These are phyloP conservation scores for Heptranchias perlo DNA, from an alignment of 2,113 vertebrate genomes.

Conservation along the genomic window DNA sequence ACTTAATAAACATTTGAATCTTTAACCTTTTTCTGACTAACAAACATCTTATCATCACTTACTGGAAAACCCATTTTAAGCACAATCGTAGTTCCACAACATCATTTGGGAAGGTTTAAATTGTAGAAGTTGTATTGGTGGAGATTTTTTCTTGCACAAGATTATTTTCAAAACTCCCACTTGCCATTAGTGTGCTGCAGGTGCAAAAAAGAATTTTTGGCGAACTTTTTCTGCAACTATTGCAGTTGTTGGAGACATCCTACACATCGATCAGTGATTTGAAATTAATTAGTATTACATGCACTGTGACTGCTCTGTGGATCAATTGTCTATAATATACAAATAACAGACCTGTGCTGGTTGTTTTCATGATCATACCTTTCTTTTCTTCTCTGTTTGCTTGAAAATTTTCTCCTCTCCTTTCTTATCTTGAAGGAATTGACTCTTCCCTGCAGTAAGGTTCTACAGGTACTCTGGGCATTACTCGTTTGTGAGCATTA, in stretches of 20 bases:
- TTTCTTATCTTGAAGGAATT: not conserved
- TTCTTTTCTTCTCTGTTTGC: not conserved
- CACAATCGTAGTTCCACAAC: not conserved
- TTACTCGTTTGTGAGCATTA: not conserved
- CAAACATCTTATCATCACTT: not conserved
- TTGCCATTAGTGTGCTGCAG: not conserved
- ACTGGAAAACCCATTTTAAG: not conserved
- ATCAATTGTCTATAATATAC: not conserved
- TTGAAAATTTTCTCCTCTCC: not conserved
- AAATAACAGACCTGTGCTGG: not conserved
- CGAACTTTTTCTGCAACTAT: not conserved
- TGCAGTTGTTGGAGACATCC: not conserved
- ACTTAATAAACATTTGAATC: not conserved
- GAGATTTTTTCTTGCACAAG: not conserved
- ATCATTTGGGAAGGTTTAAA: not conserved
- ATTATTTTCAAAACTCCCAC: not conserved
- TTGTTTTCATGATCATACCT: not conserved
- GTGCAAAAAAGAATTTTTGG: not conserved
- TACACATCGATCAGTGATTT: not conserved
- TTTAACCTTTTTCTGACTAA: not conserved
- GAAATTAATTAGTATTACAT: not conserved
- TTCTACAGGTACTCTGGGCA: not conserved
- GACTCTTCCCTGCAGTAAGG: not conserved
- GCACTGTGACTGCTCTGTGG: not conserved
- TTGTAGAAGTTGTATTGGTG: not conserved